Evolutionary conservation across 2,797 vertebrate species (phyloP), one percentile per base, ranked within the genome.

Genomic region (Schizopygopsis malacanthus): DNA sequence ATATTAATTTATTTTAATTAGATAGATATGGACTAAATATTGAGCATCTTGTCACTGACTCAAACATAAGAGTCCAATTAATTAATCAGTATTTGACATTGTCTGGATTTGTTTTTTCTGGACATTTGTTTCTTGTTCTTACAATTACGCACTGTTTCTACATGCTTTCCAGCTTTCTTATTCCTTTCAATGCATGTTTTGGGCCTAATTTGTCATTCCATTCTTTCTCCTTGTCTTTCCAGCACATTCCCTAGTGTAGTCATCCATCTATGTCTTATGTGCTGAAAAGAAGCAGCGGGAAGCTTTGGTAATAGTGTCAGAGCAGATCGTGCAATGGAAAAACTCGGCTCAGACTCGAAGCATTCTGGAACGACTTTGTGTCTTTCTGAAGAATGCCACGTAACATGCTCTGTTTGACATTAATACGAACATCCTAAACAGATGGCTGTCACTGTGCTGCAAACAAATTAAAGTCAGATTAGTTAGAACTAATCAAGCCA

Each of bases 271-370:
- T 47, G 52, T 79, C 77, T 16, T 47, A 18, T n/a, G 39, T 25
- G 54, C 41, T 85, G 76, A 59, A 85, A 65, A 80, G 54, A 85
- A 65, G 28, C 67, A 28, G 13, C 22, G 33, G 84, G 69, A 72
- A 37, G 78, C 56, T 72, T 63, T 56, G 33, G 39, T 63, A 22
- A 61, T n/a, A 65, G 61, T 41, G 67, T 56, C 69, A 71, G 52
- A 54, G 39, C 56, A 71, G 54, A 83, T 33, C 4, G 76, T 78
- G 63, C 76, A 45, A 50, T 41, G 76, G 52, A 85, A 88, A 78
- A 87, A 84, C 45, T 80, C 79, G 0, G 73, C 73, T 85, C 73
- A 82, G 78, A 61, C 73, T 56, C 50, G 33, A 50, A 77, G 73
- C 79, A 56, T 47, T 79, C 79, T 25, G 41, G 61, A 71, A 47